Conservation (phyloP, 2,888 invertebrate genomes). For the Toxonevra muliebris region DNA sequence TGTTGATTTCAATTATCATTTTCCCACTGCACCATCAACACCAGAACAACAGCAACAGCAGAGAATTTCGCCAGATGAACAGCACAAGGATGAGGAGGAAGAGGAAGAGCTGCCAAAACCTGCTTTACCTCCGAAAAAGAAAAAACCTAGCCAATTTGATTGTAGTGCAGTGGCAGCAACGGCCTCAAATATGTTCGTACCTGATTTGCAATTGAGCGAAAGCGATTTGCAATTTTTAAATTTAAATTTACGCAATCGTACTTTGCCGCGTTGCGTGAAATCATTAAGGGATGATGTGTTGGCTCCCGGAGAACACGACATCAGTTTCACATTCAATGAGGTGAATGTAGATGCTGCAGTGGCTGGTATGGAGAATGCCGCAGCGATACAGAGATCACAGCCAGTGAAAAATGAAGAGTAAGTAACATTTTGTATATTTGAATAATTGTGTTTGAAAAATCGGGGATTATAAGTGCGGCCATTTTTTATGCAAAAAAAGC, state of each 20-base stretch:
- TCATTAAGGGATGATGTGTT: constrained; percentile 52
- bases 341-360: constrained; percentile 38
- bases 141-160: constrained; percentile 39
- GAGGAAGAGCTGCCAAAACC: constrained; percentile 48
- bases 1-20: constrained; percentile 45
- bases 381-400: neutral
- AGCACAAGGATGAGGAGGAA: neutral
- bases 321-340: constrained; percentile 64
- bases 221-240: constrained; percentile 63
- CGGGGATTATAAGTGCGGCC: too few species aligned
- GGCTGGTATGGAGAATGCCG: constrained; percentile 11
- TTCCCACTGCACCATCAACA: constrained; percentile 32
- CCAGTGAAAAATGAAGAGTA: constrained; percentile 20
- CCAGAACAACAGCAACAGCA: constrained; percentile 26
- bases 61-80: neutral
- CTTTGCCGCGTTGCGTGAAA: constrained; percentile 60
- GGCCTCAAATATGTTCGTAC: neutral
- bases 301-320: constrained; percentile 49
- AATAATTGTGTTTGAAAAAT: too few species aligned
- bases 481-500: too few species aligned
- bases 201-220: constrained; percentile 57
- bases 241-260: constrained; percentile 60
- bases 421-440: neutral
- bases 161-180: constrained; percentile 35
- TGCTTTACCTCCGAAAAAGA: constrained; percentile 57